Evolutionary conservation across 2,113 vertebrate genomes (phyloP).

Genomic region (Aspiorhynchus laticeps): DNA sequence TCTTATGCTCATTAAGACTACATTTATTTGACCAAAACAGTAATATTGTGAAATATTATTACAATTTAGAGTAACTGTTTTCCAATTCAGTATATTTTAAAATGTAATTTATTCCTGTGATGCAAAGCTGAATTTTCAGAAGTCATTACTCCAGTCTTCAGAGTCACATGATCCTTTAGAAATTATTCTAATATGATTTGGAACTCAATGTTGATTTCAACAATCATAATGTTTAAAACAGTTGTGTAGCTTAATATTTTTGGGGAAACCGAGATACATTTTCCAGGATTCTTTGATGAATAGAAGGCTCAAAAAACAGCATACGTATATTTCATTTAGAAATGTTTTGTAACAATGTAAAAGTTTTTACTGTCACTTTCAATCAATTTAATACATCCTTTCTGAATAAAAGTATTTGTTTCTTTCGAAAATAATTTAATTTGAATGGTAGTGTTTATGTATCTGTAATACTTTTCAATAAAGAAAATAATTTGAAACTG

Average conservation of each 20-base stretch:
- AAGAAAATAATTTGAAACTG: background rate
- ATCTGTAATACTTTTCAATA: background rate
- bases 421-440: no score
- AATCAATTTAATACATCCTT: background rate
- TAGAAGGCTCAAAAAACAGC: background rate
- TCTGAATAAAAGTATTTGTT: background rate
- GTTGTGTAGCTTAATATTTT: background rate
- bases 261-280: background rate
- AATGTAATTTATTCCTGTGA: background rate
- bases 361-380: background rate
- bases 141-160: no score
- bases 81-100: background rate
- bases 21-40: background rate
- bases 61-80: background rate
- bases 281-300: background rate
- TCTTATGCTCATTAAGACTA: no score
- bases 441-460: background rate
- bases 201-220: background rate
- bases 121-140: background rate
- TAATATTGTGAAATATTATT: background rate
- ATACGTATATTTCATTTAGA: background rate
- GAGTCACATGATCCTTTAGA: no score
- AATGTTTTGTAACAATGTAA: background rate
- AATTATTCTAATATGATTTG: background rate
- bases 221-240: background rate